These are phyloP conservation scores for Garra rufa DNA, from an alignment of 2,113 vertebrate genomes.

Conservation along the genomic window DNA sequence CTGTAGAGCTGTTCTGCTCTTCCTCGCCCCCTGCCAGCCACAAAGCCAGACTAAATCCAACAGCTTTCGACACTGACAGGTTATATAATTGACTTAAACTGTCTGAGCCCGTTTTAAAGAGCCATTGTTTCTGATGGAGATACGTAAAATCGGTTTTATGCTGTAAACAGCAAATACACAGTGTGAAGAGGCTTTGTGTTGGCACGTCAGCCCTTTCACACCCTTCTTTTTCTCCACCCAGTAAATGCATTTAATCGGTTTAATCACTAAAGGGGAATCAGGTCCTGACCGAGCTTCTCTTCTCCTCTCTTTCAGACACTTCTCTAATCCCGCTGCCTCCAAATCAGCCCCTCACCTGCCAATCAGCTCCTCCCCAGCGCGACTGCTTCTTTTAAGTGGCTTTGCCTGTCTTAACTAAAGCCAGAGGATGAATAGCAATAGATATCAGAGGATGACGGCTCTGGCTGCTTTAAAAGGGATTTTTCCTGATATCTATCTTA, in stretches of 20 bases:
- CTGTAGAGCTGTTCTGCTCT: not conserved
- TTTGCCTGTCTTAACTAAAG: constrained; percentile 46
- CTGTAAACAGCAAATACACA: constrained; percentile 6
- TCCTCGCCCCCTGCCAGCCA: not conserved
- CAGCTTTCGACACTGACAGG: constrained; percentile 21
- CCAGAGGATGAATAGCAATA: constrained; percentile 50
- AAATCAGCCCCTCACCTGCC: constrained; percentile 49
- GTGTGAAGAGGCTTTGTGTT: constrained; percentile 8
- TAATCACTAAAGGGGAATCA: constrained; percentile 44
- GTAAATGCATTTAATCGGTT: constrained; percentile 47
- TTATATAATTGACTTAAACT: constrained; percentile 38
- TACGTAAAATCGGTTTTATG: constrained; percentile 1
- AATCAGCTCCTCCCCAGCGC: constrained; percentile 34
- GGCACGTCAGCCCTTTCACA: constrained; percentile 9
- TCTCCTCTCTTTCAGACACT: constrained; percentile 32
- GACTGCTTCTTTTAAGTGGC: constrained; percentile 44
- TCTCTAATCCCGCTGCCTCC: constrained; percentile 40
- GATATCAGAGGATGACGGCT: constrained; percentile 25
- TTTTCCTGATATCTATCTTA: constrained; percentile 34
- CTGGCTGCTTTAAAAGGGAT: constrained; percentile 36
- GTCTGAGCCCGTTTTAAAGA: constrained; percentile 17
- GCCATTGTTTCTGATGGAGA: constrained; percentile 38
- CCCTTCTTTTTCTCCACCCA: constrained; percentile 11
- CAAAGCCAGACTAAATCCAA: not conserved
- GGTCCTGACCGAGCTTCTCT: constrained; percentile 2